phyloP scores from a whole-genome alignment of 2,797 vertebrate species.

The Jordanella pulchra region DNA sequence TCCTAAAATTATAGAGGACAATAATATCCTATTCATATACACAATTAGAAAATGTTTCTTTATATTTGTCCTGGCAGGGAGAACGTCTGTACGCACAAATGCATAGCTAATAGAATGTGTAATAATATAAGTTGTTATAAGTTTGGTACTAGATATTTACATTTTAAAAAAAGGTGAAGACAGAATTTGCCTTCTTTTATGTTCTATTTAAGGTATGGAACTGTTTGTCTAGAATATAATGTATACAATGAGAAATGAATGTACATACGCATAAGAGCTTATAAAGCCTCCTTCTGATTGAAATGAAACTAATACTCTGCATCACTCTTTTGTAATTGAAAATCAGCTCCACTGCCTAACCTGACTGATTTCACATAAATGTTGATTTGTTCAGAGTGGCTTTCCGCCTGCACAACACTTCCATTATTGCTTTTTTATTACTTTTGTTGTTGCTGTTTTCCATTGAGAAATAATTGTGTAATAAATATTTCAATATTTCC shows the following conservation, averaged over 20 bases:
- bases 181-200: not conserved
- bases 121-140: not conserved
- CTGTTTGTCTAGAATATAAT: not conserved
- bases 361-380: conserved; percentile 75
- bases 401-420: conserved; percentile 65
- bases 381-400: conserved; percentile 76
- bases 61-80: not conserved
- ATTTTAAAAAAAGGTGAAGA: not conserved
- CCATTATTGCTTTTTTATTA: conserved; percentile 80
- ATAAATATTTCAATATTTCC: conserved; percentile 78
- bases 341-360: conserved; percentile 65
- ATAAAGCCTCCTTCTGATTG: conserved; percentile 25
- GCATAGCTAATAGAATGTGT: not conserved
- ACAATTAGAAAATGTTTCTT: not conserved
- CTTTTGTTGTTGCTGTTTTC: conserved; percentile 76
- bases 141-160: not conserved
- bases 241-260: conserved; percentile 13
- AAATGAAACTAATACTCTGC: conserved; percentile 58
- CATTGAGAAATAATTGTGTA: conserved; percentile 79
- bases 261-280: conserved; percentile 18
- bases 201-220: not conserved
- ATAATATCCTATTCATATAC: not conserved
- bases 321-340: conserved; percentile 70
- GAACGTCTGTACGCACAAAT: not conserved
- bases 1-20: conserved; percentile 1